Evolutionary conservation across 2,113 vertebrate species (phyloP).

Genomic region (Benitochromis conjunctus): DNA sequence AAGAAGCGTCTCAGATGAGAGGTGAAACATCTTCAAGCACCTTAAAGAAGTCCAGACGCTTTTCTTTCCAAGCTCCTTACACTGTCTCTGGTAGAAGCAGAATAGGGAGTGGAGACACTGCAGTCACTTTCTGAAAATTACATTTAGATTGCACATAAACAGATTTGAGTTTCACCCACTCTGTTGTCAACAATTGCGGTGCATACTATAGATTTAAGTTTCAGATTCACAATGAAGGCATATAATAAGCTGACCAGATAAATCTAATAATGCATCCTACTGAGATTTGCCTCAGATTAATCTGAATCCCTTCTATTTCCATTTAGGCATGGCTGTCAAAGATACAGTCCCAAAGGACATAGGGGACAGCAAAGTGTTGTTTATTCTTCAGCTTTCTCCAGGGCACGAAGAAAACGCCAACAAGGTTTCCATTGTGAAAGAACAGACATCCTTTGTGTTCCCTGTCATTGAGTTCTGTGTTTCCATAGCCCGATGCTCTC

Average conservation of each 20-base stretch:
- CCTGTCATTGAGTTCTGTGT: conserved; percentile 28
- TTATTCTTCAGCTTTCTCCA: conserved; percentile 53
- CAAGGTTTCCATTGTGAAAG: conserved; percentile 68
- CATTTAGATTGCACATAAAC: conserved; percentile 10
- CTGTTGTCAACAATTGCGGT: conserved; percentile 16
- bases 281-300: background rate
- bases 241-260: background rate
- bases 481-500: conserved; percentile 52
- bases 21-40: too few relatives aligned
- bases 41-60: too few relatives aligned
- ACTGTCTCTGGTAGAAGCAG: background rate
- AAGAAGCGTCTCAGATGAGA: too few relatives aligned
- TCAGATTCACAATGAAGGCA: background rate
- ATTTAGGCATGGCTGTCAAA: background rate
- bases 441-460: conserved; percentile 68
- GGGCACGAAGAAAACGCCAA: conserved; percentile 43
- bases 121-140: background rate
- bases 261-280: background rate
- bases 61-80: too few relatives aligned
- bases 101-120: background rate
- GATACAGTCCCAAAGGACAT: conserved; percentile 31
- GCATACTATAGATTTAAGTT: background rate
- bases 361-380: conserved; percentile 56
- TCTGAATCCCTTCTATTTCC: conserved; percentile 8
- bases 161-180: background rate